phyloP scores from a whole-genome alignment of 1,140 invertebrate genomes.

The Drosophila funebris region DNA sequence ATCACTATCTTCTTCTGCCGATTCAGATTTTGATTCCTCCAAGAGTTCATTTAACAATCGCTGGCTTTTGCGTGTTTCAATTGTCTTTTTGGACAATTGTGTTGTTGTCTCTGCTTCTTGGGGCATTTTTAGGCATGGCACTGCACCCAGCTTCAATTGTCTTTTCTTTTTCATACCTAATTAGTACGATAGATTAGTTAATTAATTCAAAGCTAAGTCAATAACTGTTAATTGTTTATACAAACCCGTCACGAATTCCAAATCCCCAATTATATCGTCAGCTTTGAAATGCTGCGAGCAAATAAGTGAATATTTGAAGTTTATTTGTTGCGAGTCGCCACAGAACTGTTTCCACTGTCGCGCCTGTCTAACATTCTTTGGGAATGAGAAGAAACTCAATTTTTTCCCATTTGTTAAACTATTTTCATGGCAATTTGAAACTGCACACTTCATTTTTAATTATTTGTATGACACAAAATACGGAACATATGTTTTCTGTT shows the following conservation, averaged over 20 bases:
- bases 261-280: constrained; percentile 11
- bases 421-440: background rate
- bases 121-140: too few species aligned
- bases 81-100: too few species aligned
- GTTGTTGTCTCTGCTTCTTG: too few species aligned
- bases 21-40: too few species aligned
- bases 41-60: too few species aligned
- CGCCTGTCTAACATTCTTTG: background rate
- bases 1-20: too few species aligned
- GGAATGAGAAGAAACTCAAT: constrained; percentile 19
- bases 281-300: constrained; percentile 11
- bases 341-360: constrained; percentile 15
- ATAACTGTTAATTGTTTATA: too few species aligned
- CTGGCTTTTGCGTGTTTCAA: too few species aligned
- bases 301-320: background rate
- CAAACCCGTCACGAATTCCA: background rate
- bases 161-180: too few species aligned
- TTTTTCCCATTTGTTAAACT: background rate
- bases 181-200: too few species aligned
- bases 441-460: constrained; percentile 8
- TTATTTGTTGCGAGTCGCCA: background rate
- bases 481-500: constrained; percentile 14
- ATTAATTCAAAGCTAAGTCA: too few species aligned
- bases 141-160: too few species aligned
- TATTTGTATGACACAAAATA: background rate